Percentiles rank a stretch among this genome's conserved stretches.
Evolutionary conservation across 2,797 vertebrate species (phyloP).

Genomic region (Aldrovandia affinis): DNA sequence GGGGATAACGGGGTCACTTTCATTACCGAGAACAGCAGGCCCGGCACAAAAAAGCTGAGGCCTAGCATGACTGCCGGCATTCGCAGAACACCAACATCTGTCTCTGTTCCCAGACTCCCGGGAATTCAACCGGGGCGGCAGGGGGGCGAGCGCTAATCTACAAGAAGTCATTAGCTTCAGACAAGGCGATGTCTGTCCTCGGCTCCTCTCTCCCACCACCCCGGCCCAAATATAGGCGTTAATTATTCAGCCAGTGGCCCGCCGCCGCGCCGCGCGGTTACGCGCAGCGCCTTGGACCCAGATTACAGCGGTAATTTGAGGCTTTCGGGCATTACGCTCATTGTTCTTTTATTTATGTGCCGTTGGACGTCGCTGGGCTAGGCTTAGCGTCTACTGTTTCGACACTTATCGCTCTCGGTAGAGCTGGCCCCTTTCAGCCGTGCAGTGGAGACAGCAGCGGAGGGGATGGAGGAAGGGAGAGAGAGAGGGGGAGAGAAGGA

Average conservation of each 20-base stretch:
- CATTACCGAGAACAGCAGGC: constrained; percentile 1
- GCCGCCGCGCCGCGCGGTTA: neutral
- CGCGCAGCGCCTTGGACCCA: constrained; percentile 9
- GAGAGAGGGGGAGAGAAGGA: neutral
- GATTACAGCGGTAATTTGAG: constrained; percentile 38
- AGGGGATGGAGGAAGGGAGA: neutral
- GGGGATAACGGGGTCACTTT: constrained; percentile 13
- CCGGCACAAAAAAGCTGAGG: neutral
- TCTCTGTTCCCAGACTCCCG: neutral
- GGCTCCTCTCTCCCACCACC: neutral
- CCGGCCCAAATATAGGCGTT: constrained; percentile 2
- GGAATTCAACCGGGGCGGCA: neutral
- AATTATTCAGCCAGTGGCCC: constrained; percentile 20
- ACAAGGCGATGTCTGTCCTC: constrained; percentile 1
- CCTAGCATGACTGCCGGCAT: neutral
- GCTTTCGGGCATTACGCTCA: constrained; percentile 36
- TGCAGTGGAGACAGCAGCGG: neutral
- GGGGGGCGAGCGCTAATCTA: neutral
- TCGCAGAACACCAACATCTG: constrained; percentile 13
- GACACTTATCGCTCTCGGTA: neutral
- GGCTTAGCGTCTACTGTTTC: constrained; percentile 20
- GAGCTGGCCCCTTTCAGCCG: neutral
- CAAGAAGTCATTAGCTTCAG: constrained; percentile 15
- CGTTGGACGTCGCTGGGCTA: constrained; percentile 23
- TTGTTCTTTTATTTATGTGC: constrained; percentile 39